These are phyloP conservation scores for Delphinapterus leucas DNA, from an alignment of 2,113 vertebrate species.

Conservation along the genomic window DNA sequence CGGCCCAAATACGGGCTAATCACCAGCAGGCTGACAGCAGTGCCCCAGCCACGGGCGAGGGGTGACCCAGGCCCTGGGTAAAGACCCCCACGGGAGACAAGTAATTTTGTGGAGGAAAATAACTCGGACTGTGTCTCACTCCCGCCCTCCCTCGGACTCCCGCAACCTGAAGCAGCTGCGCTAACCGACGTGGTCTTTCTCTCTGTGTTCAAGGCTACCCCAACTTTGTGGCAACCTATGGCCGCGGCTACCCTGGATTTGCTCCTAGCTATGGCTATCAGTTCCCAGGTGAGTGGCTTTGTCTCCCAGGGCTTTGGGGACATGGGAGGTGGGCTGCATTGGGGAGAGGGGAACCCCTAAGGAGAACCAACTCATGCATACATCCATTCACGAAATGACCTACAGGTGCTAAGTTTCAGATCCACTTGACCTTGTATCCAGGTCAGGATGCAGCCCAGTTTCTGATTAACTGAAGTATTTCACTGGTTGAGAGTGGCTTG, in stretches of 20 bases:
- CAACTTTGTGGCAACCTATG: conserved; percentile 98
- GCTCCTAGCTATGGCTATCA: conserved; percentile 99
- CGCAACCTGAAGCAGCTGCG: background rate
- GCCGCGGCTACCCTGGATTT: conserved; percentile 98
- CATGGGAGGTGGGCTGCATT: background rate
- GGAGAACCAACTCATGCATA: background rate
- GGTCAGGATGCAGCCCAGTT: background rate
- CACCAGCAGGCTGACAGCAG: conserved; percentile 62
- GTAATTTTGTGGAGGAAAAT: background rate
- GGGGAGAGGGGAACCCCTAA: background rate
- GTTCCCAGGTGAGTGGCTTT: conserved; percentile 93
- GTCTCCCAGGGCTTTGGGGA: background rate
- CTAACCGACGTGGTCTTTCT: conserved; percentile 70
- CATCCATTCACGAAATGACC: background rate
- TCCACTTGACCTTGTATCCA: background rate
- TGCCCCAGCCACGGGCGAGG: background rate
- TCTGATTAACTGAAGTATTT: background rate
- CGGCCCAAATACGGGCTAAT: conserved; percentile 81
- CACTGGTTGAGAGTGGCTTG: conserved; percentile 69
- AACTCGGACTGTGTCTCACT: background rate
- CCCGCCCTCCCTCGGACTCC: background rate
- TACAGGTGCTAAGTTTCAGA: background rate
- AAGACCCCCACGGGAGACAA: background rate
- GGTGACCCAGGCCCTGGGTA: background rate
- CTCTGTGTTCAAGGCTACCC: conserved; percentile 92